Evolutionary conservation across 2,797 vertebrate genomes (phyloP), one percentile per base, ranked within the genome.

Genomic region (Microchirus variegatus): DNA sequence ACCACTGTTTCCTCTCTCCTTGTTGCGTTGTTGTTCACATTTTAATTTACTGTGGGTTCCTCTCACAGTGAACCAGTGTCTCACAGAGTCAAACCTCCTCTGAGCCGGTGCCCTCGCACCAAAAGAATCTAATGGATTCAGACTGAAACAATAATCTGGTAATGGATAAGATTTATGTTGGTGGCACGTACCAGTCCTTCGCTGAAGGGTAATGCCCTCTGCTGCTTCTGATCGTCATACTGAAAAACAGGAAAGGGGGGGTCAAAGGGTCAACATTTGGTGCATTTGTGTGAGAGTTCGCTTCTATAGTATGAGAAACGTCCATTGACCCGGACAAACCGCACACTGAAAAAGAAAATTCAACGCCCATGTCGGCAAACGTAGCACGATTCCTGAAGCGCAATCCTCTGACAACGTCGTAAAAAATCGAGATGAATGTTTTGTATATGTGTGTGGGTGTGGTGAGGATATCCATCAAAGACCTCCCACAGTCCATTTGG

Each of bases 171-270:
- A 10, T 62, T 45, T 36, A 15, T 46, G 58, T 49, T 46, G 44
- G 26, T 61, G 66, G 19, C 15, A 86, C 83, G 15, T 89, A 91
- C 89, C 87, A 73, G 68, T 51, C 5, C 76, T 37, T 85, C 80
- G 57, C 50, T 19, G 53, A 77, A 43, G 26, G 80, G 61, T 10
- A 67, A 53, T 9, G 35, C 63, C 51, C 60, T 84, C 67, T 77
- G 84, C 70, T 85, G 80, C 45, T n/a, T 67, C 46, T 76, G 53
- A 41, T 80, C 78, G 2, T 62, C 73, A 61, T 52, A 48, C 89
- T 91, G 76, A 55, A 36, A 49, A 74, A 49, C 79, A 16, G 11
- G 40, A 18, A 17, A 51, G n/a, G 13, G 40, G 54, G 10, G 22
- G 17, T 22, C 35, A 62, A 22, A 57, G 19, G 36, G 38, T 71